phyloP scores from a whole-genome alignment of 35 echinoderm and acorn worm species.

The Strongylocentrotus purpuratus region DNA sequence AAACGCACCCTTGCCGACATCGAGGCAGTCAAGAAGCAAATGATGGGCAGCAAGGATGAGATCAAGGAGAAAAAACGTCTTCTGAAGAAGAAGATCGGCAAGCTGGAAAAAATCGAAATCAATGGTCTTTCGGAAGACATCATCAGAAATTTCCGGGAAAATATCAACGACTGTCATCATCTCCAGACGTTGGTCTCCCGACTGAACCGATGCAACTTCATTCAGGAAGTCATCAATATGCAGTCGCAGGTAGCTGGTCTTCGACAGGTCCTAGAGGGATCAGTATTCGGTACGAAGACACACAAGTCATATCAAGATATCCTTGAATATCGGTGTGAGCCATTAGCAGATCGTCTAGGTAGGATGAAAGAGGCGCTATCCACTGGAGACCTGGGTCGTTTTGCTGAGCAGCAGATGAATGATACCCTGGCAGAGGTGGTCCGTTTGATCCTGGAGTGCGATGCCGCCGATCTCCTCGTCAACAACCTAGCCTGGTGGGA shows the following conservation, averaged over 20 bases:
- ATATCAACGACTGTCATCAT: slow-evolving; percentile 22
- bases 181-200: slow-evolving; percentile 21
- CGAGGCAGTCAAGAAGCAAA: slow-evolving; percentile 64
- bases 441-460: neutral
- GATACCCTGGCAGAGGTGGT: slow-evolving; percentile 7
- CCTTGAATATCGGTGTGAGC: neutral
- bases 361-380: neutral
- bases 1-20: slow-evolving; percentile 59
- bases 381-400: slow-evolving; percentile 25
- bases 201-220: slow-evolving; percentile 39
- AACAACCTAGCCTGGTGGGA: slow-evolving; percentile 16
- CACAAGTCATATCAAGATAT: slow-evolving; percentile 9
- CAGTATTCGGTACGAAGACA: neutral
- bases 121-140: neutral
- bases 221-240: slow-evolving; percentile 23
- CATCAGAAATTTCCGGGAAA: neutral
- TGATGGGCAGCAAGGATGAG: slow-evolving; percentile 53
- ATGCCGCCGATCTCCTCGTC: slow-evolving; percentile 1
- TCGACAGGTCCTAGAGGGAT: neutral
- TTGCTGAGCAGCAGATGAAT: slow-evolving; percentile 40
- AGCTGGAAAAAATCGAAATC: neutral
- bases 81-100: neutral
- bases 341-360: neutral
- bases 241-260: neutral
- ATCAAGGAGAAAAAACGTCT: slow-evolving; percentile 34